Evolutionary conservation across 1,140 invertebrate species (phyloP).

Genomic region (Rhynchophorus ferrugineus): DNA sequence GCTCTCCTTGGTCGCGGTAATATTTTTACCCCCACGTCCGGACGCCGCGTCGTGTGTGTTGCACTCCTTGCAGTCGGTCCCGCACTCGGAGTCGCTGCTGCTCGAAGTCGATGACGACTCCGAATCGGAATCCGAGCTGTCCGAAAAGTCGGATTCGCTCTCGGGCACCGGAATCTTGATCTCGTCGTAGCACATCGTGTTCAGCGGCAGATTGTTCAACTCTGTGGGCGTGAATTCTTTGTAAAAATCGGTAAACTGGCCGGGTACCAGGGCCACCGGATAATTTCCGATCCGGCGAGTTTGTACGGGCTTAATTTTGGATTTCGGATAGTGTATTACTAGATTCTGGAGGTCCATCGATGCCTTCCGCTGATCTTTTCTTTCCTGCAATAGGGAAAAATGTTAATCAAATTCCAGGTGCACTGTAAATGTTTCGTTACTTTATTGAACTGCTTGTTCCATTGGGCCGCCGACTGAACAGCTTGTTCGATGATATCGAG

Average conservation of each 20-base stretch:
- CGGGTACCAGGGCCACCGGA: constrained; percentile 84
- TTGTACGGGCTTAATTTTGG: constrained; percentile 41
- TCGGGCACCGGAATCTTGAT: constrained; percentile 38
- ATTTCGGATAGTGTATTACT: constrained; percentile 40
- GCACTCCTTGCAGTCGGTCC: constrained; percentile 49
- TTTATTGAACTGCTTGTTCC: constrained; percentile 81
- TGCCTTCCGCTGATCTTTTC: constrained; percentile 57
- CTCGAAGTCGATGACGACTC: constrained; percentile 36
- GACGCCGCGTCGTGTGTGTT: constrained; percentile 12
- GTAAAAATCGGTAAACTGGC: constrained; percentile 87
- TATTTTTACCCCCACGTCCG: too few relatives aligned
- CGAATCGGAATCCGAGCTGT: constrained; percentile 50
- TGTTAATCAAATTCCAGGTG: background rate
- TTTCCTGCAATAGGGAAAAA: constrained; percentile 26
- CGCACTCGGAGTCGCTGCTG: constrained; percentile 32
- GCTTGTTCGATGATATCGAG: constrained; percentile 78
- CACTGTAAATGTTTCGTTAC: too few relatives aligned
- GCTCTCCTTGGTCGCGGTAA: constrained; percentile 10
- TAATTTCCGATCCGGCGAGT: constrained; percentile 62
- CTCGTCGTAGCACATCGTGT: constrained; percentile 78
- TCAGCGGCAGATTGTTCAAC: constrained; percentile 77
- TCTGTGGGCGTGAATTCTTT: constrained; percentile 59
- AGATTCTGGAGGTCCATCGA: constrained; percentile 68
- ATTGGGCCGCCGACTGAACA: constrained; percentile 76
- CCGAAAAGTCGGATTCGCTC: constrained; percentile 44